phyloP scores from a whole-genome alignment of 2,888 invertebrate genomes.

The Cephus nigrinus region DNA sequence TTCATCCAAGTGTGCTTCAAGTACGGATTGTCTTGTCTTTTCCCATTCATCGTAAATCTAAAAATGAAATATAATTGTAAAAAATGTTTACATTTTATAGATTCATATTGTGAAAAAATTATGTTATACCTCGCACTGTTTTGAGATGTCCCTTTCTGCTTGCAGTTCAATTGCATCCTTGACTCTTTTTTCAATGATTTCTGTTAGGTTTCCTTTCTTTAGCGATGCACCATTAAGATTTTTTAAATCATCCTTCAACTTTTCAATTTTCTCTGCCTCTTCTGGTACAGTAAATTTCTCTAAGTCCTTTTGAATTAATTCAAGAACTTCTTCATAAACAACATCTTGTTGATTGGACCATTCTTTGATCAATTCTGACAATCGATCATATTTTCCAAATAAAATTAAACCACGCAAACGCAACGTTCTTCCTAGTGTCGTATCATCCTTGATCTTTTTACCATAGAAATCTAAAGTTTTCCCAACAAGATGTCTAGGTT shows the following conservation, averaged over 20 bases:
- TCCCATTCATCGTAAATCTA: constrained; percentile 73
- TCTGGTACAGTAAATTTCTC: constrained; percentile 50
- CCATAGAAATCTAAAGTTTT: constrained; percentile 82
- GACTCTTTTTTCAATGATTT: constrained; percentile 68
- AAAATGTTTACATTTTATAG: constrained; percentile 8
- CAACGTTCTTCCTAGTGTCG: constrained; percentile 69
- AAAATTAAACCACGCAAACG: constrained; percentile 76
- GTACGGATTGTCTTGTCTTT: constrained; percentile 68
- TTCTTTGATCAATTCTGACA: constrained; percentile 50
- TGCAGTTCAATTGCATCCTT: constrained; percentile 70
- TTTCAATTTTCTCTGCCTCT: constrained; percentile 59
- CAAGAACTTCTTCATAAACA: constrained; percentile 64
- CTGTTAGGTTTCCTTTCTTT: constrained; percentile 60
- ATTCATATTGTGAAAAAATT: not conserved
- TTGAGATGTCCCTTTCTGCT: constrained; percentile 71
- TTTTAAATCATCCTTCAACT: constrained; percentile 53
- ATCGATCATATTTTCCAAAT: constrained; percentile 75
- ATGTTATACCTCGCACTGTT: constrained; percentile 68
- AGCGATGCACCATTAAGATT: constrained; percentile 37
- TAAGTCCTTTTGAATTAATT: constrained; percentile 60
- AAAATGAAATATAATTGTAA: constrained; percentile 41
- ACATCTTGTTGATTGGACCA: constrained; percentile 48
- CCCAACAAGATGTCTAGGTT: constrained; percentile 79
- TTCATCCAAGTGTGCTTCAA: constrained; percentile 72
- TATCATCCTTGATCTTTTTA: constrained; percentile 63